Percentiles rank a stretch among this genome's conserved stretches.
Conservation (phyloP, 2,888 invertebrate genomes). For the Villa cingulata region DNA sequence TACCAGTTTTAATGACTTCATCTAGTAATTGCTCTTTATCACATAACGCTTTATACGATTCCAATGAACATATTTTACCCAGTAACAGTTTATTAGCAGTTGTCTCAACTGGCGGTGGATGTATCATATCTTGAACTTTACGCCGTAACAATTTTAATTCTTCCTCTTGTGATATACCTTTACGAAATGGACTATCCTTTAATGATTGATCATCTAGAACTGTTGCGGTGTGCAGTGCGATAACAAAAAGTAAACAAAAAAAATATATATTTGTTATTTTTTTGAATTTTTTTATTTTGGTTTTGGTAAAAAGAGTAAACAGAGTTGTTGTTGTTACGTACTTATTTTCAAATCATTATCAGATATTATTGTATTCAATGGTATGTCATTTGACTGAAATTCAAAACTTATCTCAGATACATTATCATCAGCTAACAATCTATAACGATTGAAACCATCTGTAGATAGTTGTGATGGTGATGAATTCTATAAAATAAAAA, state of each 20-base stretch:
- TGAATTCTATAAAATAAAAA: neutral
- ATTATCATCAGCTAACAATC: slow-evolving; percentile 21
- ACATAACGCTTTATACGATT: slow-evolving; percentile 44
- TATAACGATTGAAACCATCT: slow-evolving; percentile 6
- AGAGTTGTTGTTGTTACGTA: slow-evolving; percentile 4
- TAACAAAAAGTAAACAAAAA: too few species aligned
- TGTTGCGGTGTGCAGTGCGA: too few species aligned
- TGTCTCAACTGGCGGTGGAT: slow-evolving; percentile 26
- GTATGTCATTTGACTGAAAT: slow-evolving; percentile 25
- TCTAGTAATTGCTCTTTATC: slow-evolving; percentile 60
- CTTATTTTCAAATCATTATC: slow-evolving; percentile 25
- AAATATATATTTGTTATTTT: neutral
- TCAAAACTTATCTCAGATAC: slow-evolving; percentile 34
- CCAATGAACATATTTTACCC: slow-evolving; percentile 40
- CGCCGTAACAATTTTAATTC: slow-evolving; percentile 31
- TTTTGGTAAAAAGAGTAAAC: too few species aligned
- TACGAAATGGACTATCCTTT: slow-evolving; percentile 32
- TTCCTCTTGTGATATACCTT: slow-evolving; percentile 30
- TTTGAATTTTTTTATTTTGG: too few species aligned
- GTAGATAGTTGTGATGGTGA: neutral
- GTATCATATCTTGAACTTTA: slow-evolving; percentile 17
- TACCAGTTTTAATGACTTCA: slow-evolving; percentile 52
- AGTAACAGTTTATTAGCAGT: slow-evolving; percentile 35
- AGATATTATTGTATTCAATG: slow-evolving; percentile 29
- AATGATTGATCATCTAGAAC: slow-evolving; percentile 44